A percentile compares a stretch with the other conserved stretches of the same genome.
phyloP scores from a whole-genome alignment of 2,888 invertebrate species.

The Mylabris sibirica region DNA sequence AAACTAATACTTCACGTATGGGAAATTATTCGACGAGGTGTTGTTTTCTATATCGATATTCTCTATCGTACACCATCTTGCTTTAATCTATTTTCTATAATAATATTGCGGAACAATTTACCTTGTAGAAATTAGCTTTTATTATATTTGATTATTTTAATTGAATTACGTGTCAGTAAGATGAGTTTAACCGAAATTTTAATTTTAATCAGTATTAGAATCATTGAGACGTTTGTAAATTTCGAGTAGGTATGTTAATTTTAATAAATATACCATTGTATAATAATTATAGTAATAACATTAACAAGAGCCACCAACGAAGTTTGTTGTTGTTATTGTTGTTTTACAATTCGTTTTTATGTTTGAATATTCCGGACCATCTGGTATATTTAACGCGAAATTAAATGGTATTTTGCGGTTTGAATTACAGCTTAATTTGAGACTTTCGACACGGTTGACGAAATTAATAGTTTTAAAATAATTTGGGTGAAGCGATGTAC shows the following conservation, averaged over 20 bases:
- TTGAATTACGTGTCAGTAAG: slow-evolving; percentile 13
- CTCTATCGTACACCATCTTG: background rate
- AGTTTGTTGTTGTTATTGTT: background rate
- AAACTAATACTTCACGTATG: slow-evolving; percentile 7
- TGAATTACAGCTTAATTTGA: slow-evolving; percentile 25
- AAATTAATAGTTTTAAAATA: slow-evolving; percentile 30
- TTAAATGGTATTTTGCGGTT: slow-evolving; percentile 23
- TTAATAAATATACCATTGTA: background rate
- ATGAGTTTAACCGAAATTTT: background rate
- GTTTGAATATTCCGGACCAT: background rate
- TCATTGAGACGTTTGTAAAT: background rate
- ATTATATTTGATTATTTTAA: slow-evolving; percentile 11
- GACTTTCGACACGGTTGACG: slow-evolving; percentile 24
- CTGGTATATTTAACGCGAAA: slow-evolving; percentile 16
- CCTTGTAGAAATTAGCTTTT: background rate
- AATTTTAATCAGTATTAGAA: background rate
- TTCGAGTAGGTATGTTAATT: background rate
- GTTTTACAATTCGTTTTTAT: background rate
- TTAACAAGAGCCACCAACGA: background rate
- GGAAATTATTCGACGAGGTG: slow-evolving; percentile 1
- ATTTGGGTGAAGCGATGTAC: slow-evolving; percentile 20
- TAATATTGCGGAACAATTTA: background rate
- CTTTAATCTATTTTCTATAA: background rate
- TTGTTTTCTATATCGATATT: background rate
- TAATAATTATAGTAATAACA: background rate